Conservation (phyloP, 2,888 invertebrate species). For the Cryptosula pallasiana region DNA sequence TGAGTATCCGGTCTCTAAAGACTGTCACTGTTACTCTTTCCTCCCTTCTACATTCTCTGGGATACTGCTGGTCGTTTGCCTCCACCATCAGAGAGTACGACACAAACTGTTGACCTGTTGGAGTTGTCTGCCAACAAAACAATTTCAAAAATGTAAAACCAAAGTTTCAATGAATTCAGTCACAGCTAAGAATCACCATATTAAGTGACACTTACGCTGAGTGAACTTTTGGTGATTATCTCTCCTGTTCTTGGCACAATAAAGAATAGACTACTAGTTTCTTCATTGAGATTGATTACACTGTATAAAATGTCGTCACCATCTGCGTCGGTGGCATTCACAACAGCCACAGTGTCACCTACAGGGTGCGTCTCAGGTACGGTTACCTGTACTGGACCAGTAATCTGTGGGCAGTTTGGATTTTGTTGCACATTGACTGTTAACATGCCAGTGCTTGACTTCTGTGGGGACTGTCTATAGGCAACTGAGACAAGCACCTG, state of each 20-base stretch:
- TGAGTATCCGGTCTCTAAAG: neutral
- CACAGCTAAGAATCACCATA: no score
- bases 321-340: constrained; percentile 18
- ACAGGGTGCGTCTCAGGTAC: neutral
- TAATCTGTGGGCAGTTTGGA: neutral
- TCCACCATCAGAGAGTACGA: constrained; percentile 28
- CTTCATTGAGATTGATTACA: constrained; percentile 24
- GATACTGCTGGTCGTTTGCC: constrained; percentile 32
- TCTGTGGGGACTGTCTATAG: neutral
- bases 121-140: neutral
- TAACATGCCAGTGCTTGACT: neutral
- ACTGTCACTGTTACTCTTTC: neutral
- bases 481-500: constrained; percentile 10
- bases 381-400: neutral
- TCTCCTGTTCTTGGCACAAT: neutral
- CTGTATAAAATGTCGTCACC: constrained; percentile 23
- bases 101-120: constrained; percentile 16
- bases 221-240: neutral
- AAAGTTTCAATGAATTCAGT: no score
- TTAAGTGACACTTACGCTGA: constrained; percentile 17
- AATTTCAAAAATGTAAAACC: no score
- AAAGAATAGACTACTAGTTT: constrained; percentile 6
- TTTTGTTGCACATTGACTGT: constrained; percentile 6
- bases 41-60: constrained; percentile 28
- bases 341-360: neutral